Evolutionary conservation across 2,113 vertebrate genomes (phyloP), one percentile per base, ranked within the genome.

Genomic region (Gasterosteus aculeatus): DNA sequence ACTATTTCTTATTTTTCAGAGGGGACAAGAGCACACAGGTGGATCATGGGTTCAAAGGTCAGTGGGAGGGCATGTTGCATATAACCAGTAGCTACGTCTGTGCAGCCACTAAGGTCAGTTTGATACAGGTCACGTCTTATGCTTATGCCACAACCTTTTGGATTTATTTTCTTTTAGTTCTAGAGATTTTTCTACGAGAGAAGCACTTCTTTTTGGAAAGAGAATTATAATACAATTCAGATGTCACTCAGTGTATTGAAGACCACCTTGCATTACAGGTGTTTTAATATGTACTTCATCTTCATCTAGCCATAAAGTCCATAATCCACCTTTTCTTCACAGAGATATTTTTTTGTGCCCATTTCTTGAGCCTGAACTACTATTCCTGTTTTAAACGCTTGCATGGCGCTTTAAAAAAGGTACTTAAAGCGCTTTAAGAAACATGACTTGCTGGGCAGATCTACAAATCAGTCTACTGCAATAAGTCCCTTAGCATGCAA

Each of bases 11-110:
- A 14, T 31, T 51, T 62, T 67, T 44, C 51, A 69, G 63, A 51
- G 35, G 49, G 70, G 49, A 82, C n/a, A 22, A 42, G 51, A 69
- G 56, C 56, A 69, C 39, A 63, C 38, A 26, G 6, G 31, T 14
- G 39, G 56, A 59, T 44, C 2, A 19, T 19, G 33, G 33, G 33
- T 35, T 35, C 33, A 35, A 62, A 53, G 75, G 83, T 86, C 76
- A 81, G 26, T 64, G 19, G 69, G 65, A 76, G 72, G 44, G 39
- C 59, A 65, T n/a, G 1, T 4, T 42, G 26, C n/a, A 46, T 18
- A 42, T 47, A 70, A 51, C 42, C 59, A 57, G 6, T 22, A 54
- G 58, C 49, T 68, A 10, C 57, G 69, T 19, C 68, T 22, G 22
- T 56, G 10, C 49, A 78, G 47, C 54, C 54, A 29, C 18, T 47